These are phyloP conservation scores for Aphis craccivora DNA, from an alignment of 1,140 invertebrate species.

Conservation along the genomic window DNA sequence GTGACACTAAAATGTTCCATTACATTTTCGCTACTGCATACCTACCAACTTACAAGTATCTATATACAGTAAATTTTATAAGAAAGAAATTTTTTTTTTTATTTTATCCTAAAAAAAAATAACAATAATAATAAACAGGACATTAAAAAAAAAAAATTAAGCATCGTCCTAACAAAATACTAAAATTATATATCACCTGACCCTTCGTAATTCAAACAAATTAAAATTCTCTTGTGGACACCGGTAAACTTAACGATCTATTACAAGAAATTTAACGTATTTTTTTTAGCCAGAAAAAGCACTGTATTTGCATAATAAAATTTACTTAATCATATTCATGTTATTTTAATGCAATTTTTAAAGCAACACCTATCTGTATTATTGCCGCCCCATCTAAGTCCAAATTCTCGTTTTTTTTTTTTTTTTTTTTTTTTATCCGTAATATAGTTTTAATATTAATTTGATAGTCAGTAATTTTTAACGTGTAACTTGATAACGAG, in stretches of 20 bases:
- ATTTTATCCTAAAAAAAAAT: background rate
- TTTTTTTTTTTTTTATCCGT: background rate
- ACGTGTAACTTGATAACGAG: background rate
- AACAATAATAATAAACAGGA: background rate
- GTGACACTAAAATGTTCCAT: background rate
- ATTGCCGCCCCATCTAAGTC: background rate
- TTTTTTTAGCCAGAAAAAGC: background rate
- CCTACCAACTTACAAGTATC: background rate
- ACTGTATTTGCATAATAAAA: background rate
- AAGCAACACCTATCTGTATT: background rate
- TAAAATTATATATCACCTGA: background rate
- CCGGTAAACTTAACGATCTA: background rate
- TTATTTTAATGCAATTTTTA: background rate
- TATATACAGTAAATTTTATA: background rate
- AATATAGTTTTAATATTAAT: background rate
- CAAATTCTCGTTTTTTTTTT: background rate
- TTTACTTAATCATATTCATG: background rate
- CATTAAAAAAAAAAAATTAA: background rate
- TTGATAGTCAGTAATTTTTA: background rate
- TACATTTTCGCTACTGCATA: background rate
- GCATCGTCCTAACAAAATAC: background rate
- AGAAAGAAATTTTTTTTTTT: background rate
- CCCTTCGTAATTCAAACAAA: too few relatives aligned
- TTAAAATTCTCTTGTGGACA: background rate
- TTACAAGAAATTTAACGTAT: background rate